A percentile compares a stretch with the other conserved stretches of the same genome.
phyloP scores from a whole-genome alignment of 2,113 vertebrate species.

The Thunnus maccoyii region DNA sequence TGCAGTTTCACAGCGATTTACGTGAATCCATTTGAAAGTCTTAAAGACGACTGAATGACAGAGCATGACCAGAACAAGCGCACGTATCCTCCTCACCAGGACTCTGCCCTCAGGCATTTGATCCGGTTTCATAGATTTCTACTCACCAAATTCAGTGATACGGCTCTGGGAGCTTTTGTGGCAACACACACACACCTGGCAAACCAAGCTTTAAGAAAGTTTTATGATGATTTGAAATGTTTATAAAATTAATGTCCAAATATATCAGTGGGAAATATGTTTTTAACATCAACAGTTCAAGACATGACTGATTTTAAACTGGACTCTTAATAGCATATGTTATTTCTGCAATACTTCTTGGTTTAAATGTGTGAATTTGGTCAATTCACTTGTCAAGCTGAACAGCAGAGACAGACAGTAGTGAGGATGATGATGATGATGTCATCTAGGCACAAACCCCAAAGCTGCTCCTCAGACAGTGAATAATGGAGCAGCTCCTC shows the following conservation, averaged over 20 bases:
- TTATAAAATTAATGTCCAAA: neutral
- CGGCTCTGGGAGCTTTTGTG: neutral
- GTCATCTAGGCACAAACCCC: constrained; percentile 46
- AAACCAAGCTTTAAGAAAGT: neutral
- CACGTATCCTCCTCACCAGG: neutral
- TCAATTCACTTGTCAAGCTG: no score
- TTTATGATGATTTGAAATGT: neutral
- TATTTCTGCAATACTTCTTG: neutral
- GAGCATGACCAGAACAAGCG: neutral
- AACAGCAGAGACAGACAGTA: constrained; percentile 2
- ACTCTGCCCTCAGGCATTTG: neutral
- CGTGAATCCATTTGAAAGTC: constrained; percentile 20
- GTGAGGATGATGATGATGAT: constrained; percentile 43
- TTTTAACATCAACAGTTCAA: neutral
- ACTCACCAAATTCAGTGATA: neutral
- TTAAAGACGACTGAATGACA: constrained; percentile 7
- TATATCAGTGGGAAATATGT: neutral
- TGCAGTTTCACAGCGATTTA: neutral
- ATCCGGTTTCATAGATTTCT: constrained; percentile 6
- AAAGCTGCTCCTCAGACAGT: constrained; percentile 48
- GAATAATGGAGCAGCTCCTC: constrained; percentile 63
- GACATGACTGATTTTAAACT: no score
- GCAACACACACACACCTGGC: neutral
- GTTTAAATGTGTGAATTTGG: constrained; percentile 10
- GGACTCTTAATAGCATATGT: neutral